These are phyloP conservation scores for Megastigmus dorsalis DNA, from an alignment of 2,888 invertebrate species.

Conservation along the genomic window DNA sequence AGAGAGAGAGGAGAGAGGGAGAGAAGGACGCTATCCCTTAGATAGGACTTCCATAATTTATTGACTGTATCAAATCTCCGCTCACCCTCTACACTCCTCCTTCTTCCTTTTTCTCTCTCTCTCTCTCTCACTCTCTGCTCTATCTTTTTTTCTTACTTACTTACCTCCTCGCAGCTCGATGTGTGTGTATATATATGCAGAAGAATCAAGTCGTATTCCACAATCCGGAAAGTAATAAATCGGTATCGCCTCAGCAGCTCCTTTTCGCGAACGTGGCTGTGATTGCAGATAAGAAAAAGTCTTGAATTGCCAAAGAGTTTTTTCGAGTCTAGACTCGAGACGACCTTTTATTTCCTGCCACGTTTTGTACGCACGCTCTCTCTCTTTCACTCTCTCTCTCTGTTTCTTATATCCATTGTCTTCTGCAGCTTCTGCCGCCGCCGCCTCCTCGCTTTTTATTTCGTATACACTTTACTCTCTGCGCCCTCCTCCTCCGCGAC, in stretches of 20 bases:
- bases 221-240: conserved; percentile 53
- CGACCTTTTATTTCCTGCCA: conserved; percentile 46
- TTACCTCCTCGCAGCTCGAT: conserved; percentile 1
- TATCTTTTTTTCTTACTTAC: neutral
- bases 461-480: neutral
- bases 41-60: conserved; percentile 54
- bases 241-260: conserved; percentile 45
- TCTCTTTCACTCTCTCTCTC: neutral
- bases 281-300: conserved; percentile 53
- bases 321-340: conserved; percentile 47
- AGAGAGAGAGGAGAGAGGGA: conserved; percentile 12
- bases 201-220: conserved; percentile 47
- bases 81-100: too few species aligned
- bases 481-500: neutral
- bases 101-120: neutral
- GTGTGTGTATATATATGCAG: neutral
- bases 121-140: too few species aligned
- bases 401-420: neutral
- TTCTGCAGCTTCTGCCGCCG: too few species aligned
- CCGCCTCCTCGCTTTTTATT: neutral
- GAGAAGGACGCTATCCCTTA: conserved; percentile 25
- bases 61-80: conserved; percentile 48
- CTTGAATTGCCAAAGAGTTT: conserved; percentile 49
- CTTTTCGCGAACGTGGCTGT: conserved; percentile 40
- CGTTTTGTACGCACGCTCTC: neutral